Conservation (phyloP, 2,113 vertebrate species). For the Lepidothrix coronata region DNA sequence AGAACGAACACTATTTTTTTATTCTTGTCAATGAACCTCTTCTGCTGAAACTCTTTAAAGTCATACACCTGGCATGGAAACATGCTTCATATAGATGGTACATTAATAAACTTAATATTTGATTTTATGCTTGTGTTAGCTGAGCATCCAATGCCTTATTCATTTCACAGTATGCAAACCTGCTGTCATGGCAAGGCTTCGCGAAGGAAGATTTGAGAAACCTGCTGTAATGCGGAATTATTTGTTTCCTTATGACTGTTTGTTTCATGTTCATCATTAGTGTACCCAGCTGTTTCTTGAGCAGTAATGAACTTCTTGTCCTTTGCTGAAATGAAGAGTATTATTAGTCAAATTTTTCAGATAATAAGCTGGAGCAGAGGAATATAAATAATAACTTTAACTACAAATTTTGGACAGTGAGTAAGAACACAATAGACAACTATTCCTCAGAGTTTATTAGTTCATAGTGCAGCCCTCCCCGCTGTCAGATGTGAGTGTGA, state of each 20-base stretch:
- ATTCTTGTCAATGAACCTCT: background rate
- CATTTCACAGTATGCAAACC: background rate
- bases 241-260: conserved; percentile 7
- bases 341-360: conserved; percentile 8
- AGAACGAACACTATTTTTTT: background rate
- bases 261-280: background rate
- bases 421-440: background rate
- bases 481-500: background rate
- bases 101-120: background rate
- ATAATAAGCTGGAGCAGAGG: background rate
- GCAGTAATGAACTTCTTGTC: conserved; percentile 8
- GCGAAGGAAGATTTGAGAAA: background rate
- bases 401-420: background rate
- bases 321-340: background rate
- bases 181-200: background rate
- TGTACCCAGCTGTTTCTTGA: background rate
- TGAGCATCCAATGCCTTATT: background rate
- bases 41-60: background rate
- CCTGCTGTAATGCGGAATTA: background rate
- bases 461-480: background rate
- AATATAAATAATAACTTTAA: background rate
- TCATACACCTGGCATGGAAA: background rate
- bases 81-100: background rate
- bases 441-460: background rate
- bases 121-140: background rate